Base-by-base conservation (phyloP, 2,888 invertebrate genomes). In the Phlogophora meticulosa region DNA sequence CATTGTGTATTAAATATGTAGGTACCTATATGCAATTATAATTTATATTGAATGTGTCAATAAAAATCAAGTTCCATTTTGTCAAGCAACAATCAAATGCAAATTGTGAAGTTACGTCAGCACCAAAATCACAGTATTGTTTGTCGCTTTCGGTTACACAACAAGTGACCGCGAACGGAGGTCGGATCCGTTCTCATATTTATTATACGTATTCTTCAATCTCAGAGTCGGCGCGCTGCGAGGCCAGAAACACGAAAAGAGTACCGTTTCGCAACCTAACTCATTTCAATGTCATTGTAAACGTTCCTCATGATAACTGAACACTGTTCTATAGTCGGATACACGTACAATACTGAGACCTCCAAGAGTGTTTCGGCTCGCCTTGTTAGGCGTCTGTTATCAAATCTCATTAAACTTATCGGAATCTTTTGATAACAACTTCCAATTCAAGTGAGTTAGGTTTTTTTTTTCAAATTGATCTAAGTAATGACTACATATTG, bases 151-250 rank as follows among this genome's bases (percentile, higher is more conserved):
- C 79, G 84, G 88, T 95, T 94, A 93, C 94, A 91, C 93, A 94
- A 95, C 86, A 66, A 79, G 88, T 90, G 95, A 92, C 95, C 95
- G 94, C 94, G 92, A 94, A 93, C 89, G 85, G 87, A 94, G 95
- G 95, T 94, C 94, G 92, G 90, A 88, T 93, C 89, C 92, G 94
- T 93, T 94, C 95, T 94, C 94, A 93, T 94, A 94, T 94, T 94
- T 94, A 93, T 92, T 92, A 91, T 92, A 94, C 92, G 93, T 94
- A 94, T 94, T 94, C 94, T 94, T 94, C 93, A 92, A 93, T 94
- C 93, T 93, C 90, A 86, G 88, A 87, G 86, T 88, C 89, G 88
- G 78, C 85, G 78, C 88, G 90, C 91, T 90, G 91, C 91, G 94
- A 87, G 87, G 78, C 83, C 83, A 80, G 70, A 90, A 90, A 87